Evolutionary conservation across 2,888 invertebrate species (phyloP).

Genomic region (Bombyx huttoni): DNA sequence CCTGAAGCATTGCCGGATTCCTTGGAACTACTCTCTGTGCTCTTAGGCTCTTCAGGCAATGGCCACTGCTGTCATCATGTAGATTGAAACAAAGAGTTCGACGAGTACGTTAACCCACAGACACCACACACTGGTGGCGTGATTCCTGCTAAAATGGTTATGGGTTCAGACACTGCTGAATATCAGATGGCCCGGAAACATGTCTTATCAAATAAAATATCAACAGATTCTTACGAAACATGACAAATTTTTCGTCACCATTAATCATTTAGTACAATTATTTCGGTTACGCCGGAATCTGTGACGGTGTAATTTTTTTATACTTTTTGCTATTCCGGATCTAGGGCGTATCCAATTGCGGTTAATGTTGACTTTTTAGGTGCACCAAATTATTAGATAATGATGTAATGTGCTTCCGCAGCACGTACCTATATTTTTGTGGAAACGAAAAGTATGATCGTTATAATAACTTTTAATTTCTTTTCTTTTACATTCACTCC

Average conservation of each 20-base stretch:
- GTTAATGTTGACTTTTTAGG: constrained; percentile 20
- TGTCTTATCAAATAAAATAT: too few relatives aligned
- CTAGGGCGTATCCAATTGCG: constrained; percentile 38
- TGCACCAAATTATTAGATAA: constrained; percentile 17
- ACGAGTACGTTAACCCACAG: too few relatives aligned
- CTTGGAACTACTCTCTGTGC: too few relatives aligned
- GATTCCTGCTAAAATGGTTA: too few relatives aligned
- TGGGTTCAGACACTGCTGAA: too few relatives aligned
- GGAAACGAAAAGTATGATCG: too few relatives aligned
- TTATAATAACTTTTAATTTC: background rate
- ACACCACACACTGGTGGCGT: too few relatives aligned
- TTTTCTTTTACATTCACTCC: background rate
- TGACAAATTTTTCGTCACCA: background rate
- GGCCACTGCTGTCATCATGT: too few relatives aligned
- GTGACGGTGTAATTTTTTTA: constrained; percentile 27
- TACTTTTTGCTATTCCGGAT: constrained; percentile 36
- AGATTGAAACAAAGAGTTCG: too few relatives aligned
- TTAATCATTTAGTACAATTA: constrained; percentile 12
- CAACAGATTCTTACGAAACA: background rate
- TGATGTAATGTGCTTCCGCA: constrained; percentile 25
- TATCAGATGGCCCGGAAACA: too few relatives aligned
- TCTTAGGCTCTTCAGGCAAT: too few relatives aligned
- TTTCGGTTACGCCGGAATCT: constrained; percentile 28
- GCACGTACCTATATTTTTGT: background rate
- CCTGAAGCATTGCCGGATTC: too few relatives aligned